A percentile compares a stretch with the other conserved stretches of the same genome.
phyloP scores from a whole-genome alignment of 2,888 invertebrate species.

The Uropetala carovei region DNA sequence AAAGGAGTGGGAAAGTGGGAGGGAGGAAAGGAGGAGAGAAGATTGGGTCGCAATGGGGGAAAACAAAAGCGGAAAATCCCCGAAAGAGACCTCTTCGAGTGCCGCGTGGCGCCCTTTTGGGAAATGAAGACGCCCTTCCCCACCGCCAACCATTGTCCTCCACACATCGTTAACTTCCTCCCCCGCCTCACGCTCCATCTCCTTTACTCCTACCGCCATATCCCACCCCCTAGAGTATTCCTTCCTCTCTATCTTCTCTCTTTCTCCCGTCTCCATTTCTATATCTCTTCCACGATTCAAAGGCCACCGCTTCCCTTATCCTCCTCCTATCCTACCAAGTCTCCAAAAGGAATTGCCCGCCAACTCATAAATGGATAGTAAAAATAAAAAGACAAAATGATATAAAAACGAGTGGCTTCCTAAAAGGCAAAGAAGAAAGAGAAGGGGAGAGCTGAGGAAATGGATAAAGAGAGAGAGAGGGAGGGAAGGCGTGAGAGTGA shows the following conservation, averaged over 20 bases:
- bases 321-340: background rate
- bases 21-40: background rate
- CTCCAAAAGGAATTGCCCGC: constrained; percentile 17
- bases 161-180: constrained; percentile 56
- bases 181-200: constrained; percentile 7
- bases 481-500: background rate
- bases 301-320: background rate
- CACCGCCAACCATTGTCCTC: constrained; percentile 46
- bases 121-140: constrained; percentile 54
- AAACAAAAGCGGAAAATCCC: background rate
- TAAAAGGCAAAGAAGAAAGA: constrained; percentile 37
- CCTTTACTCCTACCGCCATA: background rate
- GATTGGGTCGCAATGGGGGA: background rate
- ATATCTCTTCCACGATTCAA: background rate
- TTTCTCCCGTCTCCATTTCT: background rate
- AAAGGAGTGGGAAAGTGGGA: background rate
- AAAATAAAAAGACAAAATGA: constrained; percentile 44
- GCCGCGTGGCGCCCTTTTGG: constrained; percentile 60
- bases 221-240: background rate
- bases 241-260: background rate
- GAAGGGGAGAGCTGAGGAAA: background rate
- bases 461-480: background rate
- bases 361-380: constrained; percentile 53
- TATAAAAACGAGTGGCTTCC: constrained; percentile 57
- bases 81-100: constrained; percentile 49